Conservation (phyloP, 2,888 invertebrate species). For the Ommatoiulus sabulosus region DNA sequence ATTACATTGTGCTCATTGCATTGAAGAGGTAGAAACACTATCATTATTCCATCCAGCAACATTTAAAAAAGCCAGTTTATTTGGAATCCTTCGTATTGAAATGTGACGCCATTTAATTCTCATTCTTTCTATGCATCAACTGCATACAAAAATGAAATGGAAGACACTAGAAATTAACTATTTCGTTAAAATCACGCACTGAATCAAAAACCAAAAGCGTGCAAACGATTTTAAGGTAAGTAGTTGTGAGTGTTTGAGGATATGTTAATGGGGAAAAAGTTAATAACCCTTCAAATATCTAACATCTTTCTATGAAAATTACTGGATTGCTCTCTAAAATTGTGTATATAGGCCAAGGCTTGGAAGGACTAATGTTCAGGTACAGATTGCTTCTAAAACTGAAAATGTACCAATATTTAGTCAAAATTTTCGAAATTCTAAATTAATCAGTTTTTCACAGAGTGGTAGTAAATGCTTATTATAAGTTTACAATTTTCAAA, state of each 20-base stretch:
- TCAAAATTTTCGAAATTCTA: too few species aligned
- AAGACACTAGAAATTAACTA: constrained; percentile 44
- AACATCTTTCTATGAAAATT: background rate
- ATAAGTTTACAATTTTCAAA: too few species aligned
- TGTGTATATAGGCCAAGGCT: too few species aligned
- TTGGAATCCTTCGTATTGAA: background rate
- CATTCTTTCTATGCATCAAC: background rate
- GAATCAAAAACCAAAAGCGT: constrained; percentile 1
- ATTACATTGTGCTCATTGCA: too few species aligned
- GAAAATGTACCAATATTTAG: too few species aligned
- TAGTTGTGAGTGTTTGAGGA: background rate
- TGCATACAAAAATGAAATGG: background rate
- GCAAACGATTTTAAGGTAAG: background rate
- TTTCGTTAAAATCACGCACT: background rate
- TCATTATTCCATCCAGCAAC: background rate
- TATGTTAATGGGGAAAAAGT: background rate
- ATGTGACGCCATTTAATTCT: background rate
- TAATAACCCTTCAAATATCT: background rate
- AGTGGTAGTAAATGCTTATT: too few species aligned
- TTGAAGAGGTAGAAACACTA: too few species aligned
- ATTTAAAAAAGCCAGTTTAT: background rate
- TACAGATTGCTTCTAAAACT: too few species aligned
- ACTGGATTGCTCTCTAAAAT: background rate
- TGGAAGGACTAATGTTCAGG: too few species aligned
- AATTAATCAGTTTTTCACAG: too few species aligned